Evolutionary conservation across 2,888 invertebrate species (phyloP).

Genomic region (Apamea anceps): DNA sequence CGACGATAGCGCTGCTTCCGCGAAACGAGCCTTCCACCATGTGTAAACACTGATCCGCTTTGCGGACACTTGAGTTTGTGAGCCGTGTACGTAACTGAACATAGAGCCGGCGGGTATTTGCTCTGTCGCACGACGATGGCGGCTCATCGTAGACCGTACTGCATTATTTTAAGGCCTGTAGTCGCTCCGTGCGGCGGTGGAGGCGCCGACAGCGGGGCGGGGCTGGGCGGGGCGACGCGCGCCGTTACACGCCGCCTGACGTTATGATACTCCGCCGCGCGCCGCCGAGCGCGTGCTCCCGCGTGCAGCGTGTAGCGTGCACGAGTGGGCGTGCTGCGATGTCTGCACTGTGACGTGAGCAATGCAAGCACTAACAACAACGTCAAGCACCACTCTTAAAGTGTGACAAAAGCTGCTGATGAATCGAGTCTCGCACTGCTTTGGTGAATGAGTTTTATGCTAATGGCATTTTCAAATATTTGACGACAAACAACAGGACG

Average conservation of each 20-base stretch:
- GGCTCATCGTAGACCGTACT: conserved; percentile 35
- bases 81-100: not conserved
- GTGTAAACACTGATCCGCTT: conserved; percentile 13
- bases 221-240: conserved; percentile 82
- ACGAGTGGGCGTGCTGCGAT: conserved; percentile 48
- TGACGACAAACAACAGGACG: not conserved
- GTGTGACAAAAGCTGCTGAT: conserved; percentile 7
- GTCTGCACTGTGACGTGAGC: conserved; percentile 62
- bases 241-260: conserved; percentile 71
- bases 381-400: conserved; percentile 29
- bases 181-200: conserved; percentile 30
- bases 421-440: not conserved
- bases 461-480: not conserved
- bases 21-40: conserved; percentile 12
- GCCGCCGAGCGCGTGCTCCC: conserved; percentile 10
- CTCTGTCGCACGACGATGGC: conserved; percentile 28
- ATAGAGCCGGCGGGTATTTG: conserved; percentile 30
- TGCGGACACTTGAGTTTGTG: conserved; percentile 4
- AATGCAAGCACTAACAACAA: conserved; percentile 9
- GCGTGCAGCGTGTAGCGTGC: not conserved
- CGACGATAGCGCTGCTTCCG: conserved; percentile 23
- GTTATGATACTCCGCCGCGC: conserved; percentile 67
- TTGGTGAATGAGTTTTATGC: not conserved
- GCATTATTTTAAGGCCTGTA: conserved; percentile 50
- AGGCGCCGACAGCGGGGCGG: conserved; percentile 80